Evolutionary conservation across 2,113 vertebrate species (phyloP).

Genomic region (Athene noctua): DNA sequence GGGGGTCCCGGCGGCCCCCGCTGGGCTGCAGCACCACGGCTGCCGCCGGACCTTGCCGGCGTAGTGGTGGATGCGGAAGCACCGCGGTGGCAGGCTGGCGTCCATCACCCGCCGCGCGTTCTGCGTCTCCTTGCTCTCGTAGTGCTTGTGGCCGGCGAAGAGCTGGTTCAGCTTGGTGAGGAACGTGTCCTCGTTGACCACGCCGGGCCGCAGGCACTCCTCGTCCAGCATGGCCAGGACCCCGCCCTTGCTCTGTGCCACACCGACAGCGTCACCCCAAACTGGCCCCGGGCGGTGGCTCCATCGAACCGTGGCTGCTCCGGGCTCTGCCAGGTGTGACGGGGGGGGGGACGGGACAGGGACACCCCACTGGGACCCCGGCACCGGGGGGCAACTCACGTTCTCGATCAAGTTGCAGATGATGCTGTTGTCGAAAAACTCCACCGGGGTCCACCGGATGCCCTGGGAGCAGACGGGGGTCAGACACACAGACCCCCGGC

Average conservation of each 20-base stretch:
- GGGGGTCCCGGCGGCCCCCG: too few relatives aligned
- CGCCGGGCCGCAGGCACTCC: slow-evolving; percentile 79
- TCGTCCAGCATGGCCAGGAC: slow-evolving; percentile 82
- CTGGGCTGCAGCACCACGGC: too few relatives aligned
- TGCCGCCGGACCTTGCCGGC: slow-evolving; percentile 74
- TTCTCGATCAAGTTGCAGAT: slow-evolving; percentile 82
- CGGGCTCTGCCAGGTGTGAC: rapidly evolving
- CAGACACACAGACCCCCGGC: rapidly evolving
- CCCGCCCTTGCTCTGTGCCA: slow-evolving; percentile 57
- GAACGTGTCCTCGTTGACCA: slow-evolving; percentile 77
- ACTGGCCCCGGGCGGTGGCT: rapidly evolving
- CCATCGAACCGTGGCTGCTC: rapidly evolving
- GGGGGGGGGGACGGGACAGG: background rate
- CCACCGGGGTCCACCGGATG: slow-evolving; percentile 74
- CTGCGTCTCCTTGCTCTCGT: slow-evolving; percentile 77
- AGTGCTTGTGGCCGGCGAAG: slow-evolving; percentile 67
- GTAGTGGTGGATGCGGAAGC: slow-evolving; percentile 82
- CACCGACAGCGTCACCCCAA: background rate
- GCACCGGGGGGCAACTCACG: slow-evolving; percentile 59
- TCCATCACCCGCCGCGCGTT: slow-evolving; percentile 69
- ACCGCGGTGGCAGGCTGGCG: slow-evolving; percentile 32
- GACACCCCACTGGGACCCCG: rapidly evolving
- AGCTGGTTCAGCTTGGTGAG: slow-evolving; percentile 75
- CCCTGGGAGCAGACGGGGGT: slow-evolving; percentile 58
- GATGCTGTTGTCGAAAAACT: slow-evolving; percentile 78